Base-by-base conservation (phyloP, 2,113 vertebrate genomes). In the Engystomops pustulosus region DNA sequence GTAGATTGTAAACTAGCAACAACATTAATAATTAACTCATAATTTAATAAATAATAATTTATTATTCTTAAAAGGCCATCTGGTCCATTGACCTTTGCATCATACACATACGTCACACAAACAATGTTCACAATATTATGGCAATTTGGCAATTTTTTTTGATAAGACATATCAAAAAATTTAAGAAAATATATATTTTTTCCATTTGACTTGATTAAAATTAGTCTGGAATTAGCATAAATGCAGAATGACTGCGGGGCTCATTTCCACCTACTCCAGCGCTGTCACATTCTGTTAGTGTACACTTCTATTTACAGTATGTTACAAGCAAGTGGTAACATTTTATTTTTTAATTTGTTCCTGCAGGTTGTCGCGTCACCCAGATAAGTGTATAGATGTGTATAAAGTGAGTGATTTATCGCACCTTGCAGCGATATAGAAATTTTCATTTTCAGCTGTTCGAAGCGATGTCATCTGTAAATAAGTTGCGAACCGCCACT, bases 391-490 rank as follows among this genome's bases (percentile, higher is more conserved):
- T 34, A 80, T 70, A 49, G 25, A 49, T 69, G 45, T 36, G 44
- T 80, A 69, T 36, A 30, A 76, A 53, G 51, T 53, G 34, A 38
- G 10, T 70, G 65, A 70, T 81, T 70, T 81, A 81, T 81, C 47
- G 23, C 65, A 71, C 79, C 47, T 81, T 55, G 45, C 30, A 81
- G 62, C 62, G 51, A 49, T 81, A 58, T 81, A 32, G 17, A 34
- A 55, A 71, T 81, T 70, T 81, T 71, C 45, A 81, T 58, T 81
- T 81, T 81, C 67, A 70, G 65, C 49, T 81, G 47, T 20, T 53
- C 20, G 49, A 71, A 81, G 71, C 38, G 79, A 55, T 71, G 79
- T 55, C 67, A 81, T 81, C 79, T 81, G 67, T 41, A 81, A 81
- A 81, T 70, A 81, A 53, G 67, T 81, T 53, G 79, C 32, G 69